Base-by-base conservation (phyloP, 2,113 vertebrate genomes). In the Vulpes lagopus region DNA sequence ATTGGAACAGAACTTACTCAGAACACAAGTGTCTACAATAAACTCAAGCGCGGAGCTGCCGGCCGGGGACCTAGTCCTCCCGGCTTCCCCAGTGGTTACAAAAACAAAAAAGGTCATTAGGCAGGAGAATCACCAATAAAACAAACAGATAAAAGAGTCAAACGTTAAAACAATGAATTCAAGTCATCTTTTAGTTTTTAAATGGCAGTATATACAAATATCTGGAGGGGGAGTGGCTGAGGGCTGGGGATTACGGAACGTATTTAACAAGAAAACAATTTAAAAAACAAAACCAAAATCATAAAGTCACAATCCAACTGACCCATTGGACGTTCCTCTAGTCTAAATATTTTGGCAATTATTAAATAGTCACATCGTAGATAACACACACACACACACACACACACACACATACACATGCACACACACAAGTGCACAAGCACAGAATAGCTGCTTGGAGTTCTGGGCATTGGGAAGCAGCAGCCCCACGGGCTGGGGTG, bases 131-230 rank as follows among this genome's bases (percentile, higher is more conserved):
- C 79, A 96, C 92, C 98, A 95, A 95, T 64, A 97, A 98, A 98
- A 94, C 98, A 98, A 92, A 97, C 95, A 95, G 86, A 96, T 69
- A 53, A 96, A 92, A 97, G 97, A 89, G 90, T 91, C 98, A 98
- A 98, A 95, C 85, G 97, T 98, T 98, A 96, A 98, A 98, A 94
- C 99, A 98, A 97, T 53, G 87, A 96, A 94, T 98, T 98, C 98
- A 98, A 98, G 98, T 98, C 98, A 97, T 96, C 98, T 97, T 81
- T 98, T 92, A 97, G 97, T 89, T 97, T 97, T 98, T 97, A 98
- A 98, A 96, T 96, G 95, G 98, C 96, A 95, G 96, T 98, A 97
- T 98, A 82, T 98, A 98, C 97, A 98, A 51, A 6, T 69, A 67
- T 22, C 38, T 38, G 30, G 96, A 35, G 85, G 53, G 67, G 55